phyloP scores from a whole-genome alignment of 2,888 invertebrate species.

The Tachina fera region DNA sequence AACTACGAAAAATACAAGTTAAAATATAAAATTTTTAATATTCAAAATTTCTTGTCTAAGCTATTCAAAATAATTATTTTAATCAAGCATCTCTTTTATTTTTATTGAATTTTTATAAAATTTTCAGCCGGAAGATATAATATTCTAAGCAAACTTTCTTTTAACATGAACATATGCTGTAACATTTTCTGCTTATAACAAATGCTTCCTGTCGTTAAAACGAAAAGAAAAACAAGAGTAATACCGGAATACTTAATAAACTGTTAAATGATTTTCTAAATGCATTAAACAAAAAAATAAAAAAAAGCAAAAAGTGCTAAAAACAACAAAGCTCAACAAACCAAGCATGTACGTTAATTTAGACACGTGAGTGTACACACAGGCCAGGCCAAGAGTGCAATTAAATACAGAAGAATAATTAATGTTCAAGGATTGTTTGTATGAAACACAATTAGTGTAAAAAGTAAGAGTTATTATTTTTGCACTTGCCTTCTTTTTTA shows the following conservation, averaged over 20 bases:
- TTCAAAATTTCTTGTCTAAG: too few species aligned
- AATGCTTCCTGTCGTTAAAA: slow-evolving; percentile 29
- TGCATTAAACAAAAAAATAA: not conserved
- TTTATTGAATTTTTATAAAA: not conserved
- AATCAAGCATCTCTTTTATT: not conserved
- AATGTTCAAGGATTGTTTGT: not conserved
- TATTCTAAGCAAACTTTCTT: not conserved
- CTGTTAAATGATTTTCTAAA: slow-evolving; percentile 53
- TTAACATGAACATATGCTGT: not conserved
- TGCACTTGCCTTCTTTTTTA: not conserved
- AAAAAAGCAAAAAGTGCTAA: not conserved
- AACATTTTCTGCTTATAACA: not conserved
- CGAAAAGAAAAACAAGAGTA: slow-evolving; percentile 22
- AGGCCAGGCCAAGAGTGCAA: not conserved
- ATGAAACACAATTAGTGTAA: not conserved
- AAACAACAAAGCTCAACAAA: not conserved
- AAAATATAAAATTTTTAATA: too few species aligned
- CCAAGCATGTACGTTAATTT: not conserved
- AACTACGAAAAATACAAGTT: too few species aligned
- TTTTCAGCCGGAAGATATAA: not conserved
- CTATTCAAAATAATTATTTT: too few species aligned
- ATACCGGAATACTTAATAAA: slow-evolving; percentile 55
- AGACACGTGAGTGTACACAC: not conserved
- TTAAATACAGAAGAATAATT: not conserved
- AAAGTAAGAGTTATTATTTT: not conserved